Evolutionary conservation across 30 jellyfish, hydroid and myxozoan genomes (phyloP), one percentile per base, ranked within the genome.

Genomic region (Turritopsis dohrnii): DNA sequence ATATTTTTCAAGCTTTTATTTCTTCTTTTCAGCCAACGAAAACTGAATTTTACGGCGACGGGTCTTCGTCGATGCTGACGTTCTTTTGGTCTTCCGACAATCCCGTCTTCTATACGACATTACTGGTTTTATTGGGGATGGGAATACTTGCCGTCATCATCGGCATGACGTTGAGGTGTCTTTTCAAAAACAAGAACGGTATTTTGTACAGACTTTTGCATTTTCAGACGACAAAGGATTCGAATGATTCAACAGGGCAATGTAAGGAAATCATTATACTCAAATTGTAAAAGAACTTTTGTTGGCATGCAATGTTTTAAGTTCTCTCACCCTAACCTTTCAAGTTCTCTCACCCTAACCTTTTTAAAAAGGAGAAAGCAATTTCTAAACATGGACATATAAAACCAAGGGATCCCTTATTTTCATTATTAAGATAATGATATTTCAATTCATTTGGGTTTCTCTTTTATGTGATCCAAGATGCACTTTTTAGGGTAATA

Each of bases 71-170:
- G 30, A 89, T 77, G 8, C 82, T 90, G 52, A 77, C 96, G 20
- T 79, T 86, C 0, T 86, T 84, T 4, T 88, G 83, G 83, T 81
- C 88, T 52, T 88, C 84, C 27, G 89, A 88, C 30, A 82, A 90
- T 21, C 96, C 96, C 0, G 84, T 88, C 71, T 88, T 88, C 86
- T 79, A 82, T 31, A 88, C 84, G 21, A 88, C 96, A 19, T 81
- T 88, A 22, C 76, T 82, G 72, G 71, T 88, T 25, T 73, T 88
- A 18, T 89, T 88, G 53, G 91, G 91, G 1, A 83, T 88, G 83
- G 96, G 96, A 16, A 88, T 89, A 20, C 52, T 71, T 21, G 52
- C 84, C 28, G 69, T 88, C 52, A 84, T 88, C 24, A 86, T 85
- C 54, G 96, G 96, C 31, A 74, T 88, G 8, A 69, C 77, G 28